A percentile compares a stretch with the other conserved stretches of the same genome.
Evolutionary conservation across 2,888 invertebrate genomes (phyloP).

Genomic region (Agrotis segetum): DNA sequence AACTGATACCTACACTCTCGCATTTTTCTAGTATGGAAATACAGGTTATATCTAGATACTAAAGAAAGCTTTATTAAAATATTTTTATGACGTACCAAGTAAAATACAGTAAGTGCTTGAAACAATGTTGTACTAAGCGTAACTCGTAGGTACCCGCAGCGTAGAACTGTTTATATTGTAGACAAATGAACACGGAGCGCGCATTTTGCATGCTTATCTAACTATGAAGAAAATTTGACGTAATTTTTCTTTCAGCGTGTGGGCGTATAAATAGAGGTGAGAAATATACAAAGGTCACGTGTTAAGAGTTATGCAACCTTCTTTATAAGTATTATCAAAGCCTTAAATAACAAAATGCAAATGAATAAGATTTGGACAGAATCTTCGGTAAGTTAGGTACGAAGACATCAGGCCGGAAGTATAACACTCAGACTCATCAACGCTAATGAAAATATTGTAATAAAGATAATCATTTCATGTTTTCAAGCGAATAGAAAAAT

Average conservation of each 20-base stretch:
- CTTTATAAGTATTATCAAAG: not conserved
- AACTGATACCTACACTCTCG: not conserved
- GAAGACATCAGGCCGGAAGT: too few species aligned
- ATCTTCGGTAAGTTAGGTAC: too few species aligned
- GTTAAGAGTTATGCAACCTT: not conserved
- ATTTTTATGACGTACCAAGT: conserved; percentile 34
- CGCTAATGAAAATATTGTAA: too few species aligned
- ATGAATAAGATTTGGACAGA: not conserved
- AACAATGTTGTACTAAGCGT: conserved; percentile 21
- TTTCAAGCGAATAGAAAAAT: too few species aligned
- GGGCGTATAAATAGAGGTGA: conserved; percentile 2
- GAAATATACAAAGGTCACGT: conserved; percentile 26
- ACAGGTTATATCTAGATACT: not conserved
- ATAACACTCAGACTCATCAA: too few species aligned
- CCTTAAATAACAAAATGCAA: not conserved
- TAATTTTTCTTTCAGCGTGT: conserved; percentile 27
- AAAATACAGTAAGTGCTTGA: conserved; percentile 31
- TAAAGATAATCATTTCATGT: too few species aligned
- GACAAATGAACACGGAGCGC: conserved; percentile 28
- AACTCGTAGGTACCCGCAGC: conserved; percentile 10
- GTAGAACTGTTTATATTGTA: conserved; percentile 32
- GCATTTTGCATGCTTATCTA: conserved; percentile 36
- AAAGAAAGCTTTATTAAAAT: conserved; percentile 36
- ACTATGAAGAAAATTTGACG: conserved; percentile 11
- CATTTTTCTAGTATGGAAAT: not conserved